phyloP scores from a whole-genome alignment of 2,888 invertebrate genomes.

The Lymantria monacha region DNA sequence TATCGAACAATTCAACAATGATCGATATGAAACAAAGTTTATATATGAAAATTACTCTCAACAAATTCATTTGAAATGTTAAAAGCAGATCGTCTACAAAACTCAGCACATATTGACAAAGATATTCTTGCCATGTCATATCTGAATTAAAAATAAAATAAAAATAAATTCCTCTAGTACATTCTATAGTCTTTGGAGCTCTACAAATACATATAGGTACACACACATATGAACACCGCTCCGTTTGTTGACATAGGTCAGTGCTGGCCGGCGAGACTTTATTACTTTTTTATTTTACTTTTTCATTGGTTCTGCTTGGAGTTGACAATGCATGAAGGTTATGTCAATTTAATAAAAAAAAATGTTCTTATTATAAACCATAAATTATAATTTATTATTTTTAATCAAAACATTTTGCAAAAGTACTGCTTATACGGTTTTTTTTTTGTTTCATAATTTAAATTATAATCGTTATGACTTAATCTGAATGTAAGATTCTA shows the following conservation, averaged over 20 bases:
- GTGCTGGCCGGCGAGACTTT: constrained; percentile 48
- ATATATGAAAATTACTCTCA: too few species aligned
- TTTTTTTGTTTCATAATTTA: not conserved
- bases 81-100: too few species aligned
- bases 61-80: too few species aligned
- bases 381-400: not conserved
- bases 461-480: not conserved
- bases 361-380: not conserved
- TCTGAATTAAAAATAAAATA: too few species aligned
- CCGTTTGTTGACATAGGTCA: constrained; percentile 77
- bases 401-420: too few species aligned
- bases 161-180: too few species aligned
- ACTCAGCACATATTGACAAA: too few species aligned
- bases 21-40: too few species aligned
- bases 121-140: too few species aligned
- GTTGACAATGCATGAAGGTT: constrained; percentile 25
- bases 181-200: constrained; percentile 22
- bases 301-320: constrained; percentile 17
- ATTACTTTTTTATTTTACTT: constrained; percentile 48
- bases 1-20: too few species aligned
- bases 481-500: not conserved
- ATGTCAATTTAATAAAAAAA: constrained; percentile 32
- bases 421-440: too few species aligned
- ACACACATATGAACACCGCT: constrained; percentile 33
- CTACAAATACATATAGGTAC: constrained; percentile 22